Conservation (phyloP, 2,113 vertebrate genomes). For the Neotoma lepida region DNA sequence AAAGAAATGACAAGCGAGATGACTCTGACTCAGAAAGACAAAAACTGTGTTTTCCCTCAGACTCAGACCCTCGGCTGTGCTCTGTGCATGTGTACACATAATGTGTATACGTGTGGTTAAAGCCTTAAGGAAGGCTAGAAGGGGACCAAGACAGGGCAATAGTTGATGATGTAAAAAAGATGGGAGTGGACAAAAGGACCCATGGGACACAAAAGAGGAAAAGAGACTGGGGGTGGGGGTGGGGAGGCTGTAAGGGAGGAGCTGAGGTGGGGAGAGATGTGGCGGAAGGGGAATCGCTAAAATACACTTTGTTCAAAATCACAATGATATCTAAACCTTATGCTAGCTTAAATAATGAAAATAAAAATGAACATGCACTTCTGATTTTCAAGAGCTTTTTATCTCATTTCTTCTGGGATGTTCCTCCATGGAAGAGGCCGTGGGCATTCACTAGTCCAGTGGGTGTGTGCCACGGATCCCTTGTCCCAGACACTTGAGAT, state of each 20-base stretch:
- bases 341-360: too few relatives aligned
- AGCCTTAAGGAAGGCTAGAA: background rate
- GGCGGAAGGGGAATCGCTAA: background rate
- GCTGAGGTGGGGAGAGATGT: background rate
- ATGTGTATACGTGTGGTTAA: too few relatives aligned
- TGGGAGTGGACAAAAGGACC: background rate
- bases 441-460: background rate
- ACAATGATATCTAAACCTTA: background rate
- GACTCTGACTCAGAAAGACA: background rate
- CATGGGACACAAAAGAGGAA: too few relatives aligned
- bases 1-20: too few relatives aligned
- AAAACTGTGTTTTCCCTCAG: background rate
- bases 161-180: too few relatives aligned
- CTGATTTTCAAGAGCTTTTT: background rate
- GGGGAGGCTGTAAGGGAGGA: background rate
- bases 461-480: fast-evolving
- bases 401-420: background rate
- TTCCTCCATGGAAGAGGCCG: background rate
- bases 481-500: background rate
- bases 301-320: background rate
- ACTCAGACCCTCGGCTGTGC: background rate
- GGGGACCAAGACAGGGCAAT: background rate
- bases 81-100: background rate
- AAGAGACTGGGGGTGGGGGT: too few relatives aligned
- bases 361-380: background rate